Percentiles rank a stretch among this genome's conserved stretches.
phyloP scores from a whole-genome alignment of 2,113 vertebrate species.

The Loxodonta africana region DNA sequence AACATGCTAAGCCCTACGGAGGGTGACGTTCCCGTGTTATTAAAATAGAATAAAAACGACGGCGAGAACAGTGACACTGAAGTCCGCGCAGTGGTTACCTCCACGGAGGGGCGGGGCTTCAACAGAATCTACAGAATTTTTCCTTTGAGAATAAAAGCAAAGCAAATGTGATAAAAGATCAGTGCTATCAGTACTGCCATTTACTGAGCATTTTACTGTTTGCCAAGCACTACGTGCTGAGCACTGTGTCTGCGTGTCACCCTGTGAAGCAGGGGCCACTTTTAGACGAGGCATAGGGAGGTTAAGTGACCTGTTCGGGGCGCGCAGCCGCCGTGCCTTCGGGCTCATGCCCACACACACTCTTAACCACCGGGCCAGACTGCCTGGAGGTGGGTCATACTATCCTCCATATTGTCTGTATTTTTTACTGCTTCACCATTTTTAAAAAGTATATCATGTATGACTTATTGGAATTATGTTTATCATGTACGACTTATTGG shows the following conservation, averaged over 20 bases:
- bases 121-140: not conserved
- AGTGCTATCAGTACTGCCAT: too few relatives aligned
- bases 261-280: too few relatives aligned
- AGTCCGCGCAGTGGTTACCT: rapidly evolving
- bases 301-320: too few relatives aligned
- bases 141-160: not conserved
- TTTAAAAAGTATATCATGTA: too few relatives aligned
- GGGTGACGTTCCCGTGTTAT: rapidly evolving
- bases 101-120: rapidly evolving
- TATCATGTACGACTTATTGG: too few relatives aligned
- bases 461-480: not conserved
- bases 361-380: too few relatives aligned
- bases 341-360: too few relatives aligned
- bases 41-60: too few relatives aligned
- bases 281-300: not conserved
- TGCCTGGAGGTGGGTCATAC: not conserved
- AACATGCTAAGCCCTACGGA: not conserved
- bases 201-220: rapidly evolving
- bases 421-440: not conserved
- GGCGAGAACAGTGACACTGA: rapidly evolving
- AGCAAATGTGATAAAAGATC: not conserved
- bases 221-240: too few relatives aligned
- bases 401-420: too few relatives aligned
- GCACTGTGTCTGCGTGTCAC: rapidly evolving
- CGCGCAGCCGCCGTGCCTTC: too few relatives aligned